A percentile compares a stretch with the other conserved stretches of the same genome.
Conservation (phyloP, 1,140 invertebrate species). For the Globodera rostochiensis region DNA sequence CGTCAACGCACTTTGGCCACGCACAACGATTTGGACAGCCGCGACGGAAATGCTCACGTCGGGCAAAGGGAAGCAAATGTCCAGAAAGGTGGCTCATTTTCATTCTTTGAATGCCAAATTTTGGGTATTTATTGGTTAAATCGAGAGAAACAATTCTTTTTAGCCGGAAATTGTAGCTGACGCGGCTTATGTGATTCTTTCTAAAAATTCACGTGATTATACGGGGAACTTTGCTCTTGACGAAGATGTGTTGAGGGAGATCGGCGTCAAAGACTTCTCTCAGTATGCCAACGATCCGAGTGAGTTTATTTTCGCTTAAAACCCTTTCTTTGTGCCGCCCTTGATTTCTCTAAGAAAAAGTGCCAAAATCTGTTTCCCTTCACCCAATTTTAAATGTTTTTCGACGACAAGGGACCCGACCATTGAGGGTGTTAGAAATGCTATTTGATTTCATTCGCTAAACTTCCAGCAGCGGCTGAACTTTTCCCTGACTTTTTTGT, state of each 20-base stretch:
- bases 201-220: conserved; percentile 75
- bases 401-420: neutral
- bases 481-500: conserved; percentile 89
- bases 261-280: conserved; percentile 81
- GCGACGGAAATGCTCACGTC: conserved; percentile 93
- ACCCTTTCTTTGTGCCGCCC: no score
- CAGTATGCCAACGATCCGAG: conserved; percentile 82
- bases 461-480: conserved; percentile 33
- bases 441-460: neutral
- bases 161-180: conserved; percentile 84
- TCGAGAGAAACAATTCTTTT: neutral
- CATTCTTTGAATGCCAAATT: no score
- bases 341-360: no score
- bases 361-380: neutral
- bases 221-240: conserved; percentile 93
- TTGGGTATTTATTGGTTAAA: no score
- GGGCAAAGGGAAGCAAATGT: conserved; percentile 66
- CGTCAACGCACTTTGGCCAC: conserved; percentile 89
- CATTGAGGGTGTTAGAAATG: conserved; percentile 11
- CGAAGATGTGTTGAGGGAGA: conserved; percentile 81
- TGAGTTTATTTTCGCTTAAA: conserved; percentile 12
- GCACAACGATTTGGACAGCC: conserved; percentile 85
- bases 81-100: conserved; percentile 1
- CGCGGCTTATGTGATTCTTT: conserved; percentile 61
- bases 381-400: no score